Base-by-base conservation (phyloP, 2,113 vertebrate genomes). In the Steatornis caripensis region DNA sequence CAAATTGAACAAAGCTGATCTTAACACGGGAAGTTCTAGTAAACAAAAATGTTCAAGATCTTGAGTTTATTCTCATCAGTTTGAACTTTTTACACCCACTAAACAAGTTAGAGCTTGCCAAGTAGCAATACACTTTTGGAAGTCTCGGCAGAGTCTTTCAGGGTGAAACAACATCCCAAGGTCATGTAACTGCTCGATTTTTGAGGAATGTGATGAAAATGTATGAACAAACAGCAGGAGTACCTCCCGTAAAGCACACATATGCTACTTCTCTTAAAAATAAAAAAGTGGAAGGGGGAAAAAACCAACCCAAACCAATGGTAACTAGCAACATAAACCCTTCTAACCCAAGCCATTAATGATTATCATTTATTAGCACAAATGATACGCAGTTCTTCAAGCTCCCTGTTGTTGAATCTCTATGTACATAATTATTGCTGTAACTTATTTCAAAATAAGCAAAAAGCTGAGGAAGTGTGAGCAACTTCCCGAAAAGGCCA, bases 11-110 rank as follows among this genome's bases (percentile, higher is more conserved):
- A 80, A 94, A 90, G 65, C 60, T 76, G 22, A 84, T 51, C 17
- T 46, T 71, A 69, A 55, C 70, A 94, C 8, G 23, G 32, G 29
- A 91, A 89, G 81, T 65, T 61, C 72, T 49, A 93, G 48, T 68
- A 89, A 90, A 75, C n/a, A 82, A 72, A 95, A 87, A 34, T 0
- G 2, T 46, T 87, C 61, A 66, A 61, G 48, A 89, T 58, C 57
- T 61, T 75, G 27, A 81, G 37, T 65, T 84, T 72, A 91, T 91
- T 96, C 60, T 76, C 80, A 92, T 72, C 80, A 87, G 53, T 69
- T 65, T 80, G 53, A 95, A 94, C 84, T 57, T 89, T 87, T 93
- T 94, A 97, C 92, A 96, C 92, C 95, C 94, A 94, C 95, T 89
- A 76, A 95, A 91, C 77, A 87, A 92, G 87, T 69, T 27, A 16